Evolutionary conservation across 2,888 invertebrate species (phyloP).

Genomic region (Leptinotarsa juncta): DNA sequence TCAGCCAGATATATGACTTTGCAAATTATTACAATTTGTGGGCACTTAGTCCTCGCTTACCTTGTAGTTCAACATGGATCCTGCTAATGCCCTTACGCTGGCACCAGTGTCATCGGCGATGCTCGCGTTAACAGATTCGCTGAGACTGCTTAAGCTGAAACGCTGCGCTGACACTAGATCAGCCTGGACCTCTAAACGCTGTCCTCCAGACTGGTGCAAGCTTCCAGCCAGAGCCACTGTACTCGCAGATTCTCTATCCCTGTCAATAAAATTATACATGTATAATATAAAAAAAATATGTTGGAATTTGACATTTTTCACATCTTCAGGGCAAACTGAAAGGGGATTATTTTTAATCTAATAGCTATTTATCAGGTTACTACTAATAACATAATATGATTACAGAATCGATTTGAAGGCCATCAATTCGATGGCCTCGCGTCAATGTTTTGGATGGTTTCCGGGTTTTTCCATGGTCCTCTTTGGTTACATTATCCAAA

Average conservation of each 20-base stretch:
- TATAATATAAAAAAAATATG: no score
- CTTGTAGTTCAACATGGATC: conserved; percentile 79
- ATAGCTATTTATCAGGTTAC: no score
- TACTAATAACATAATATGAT: no score
- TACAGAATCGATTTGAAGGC: no score
- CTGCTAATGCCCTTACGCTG: conserved; percentile 81
- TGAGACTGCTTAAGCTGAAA: conserved; percentile 76
- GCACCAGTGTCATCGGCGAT: conserved; percentile 74
- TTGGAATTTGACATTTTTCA: no score
- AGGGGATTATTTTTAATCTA: no score
- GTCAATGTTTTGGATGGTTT: no score
- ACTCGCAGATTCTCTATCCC: conserved; percentile 64
- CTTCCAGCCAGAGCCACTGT: conserved; percentile 73
- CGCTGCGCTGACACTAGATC: conserved; percentile 75
- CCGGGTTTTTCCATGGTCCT: no score
- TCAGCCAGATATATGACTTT: not conserved
- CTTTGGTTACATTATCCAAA: no score
- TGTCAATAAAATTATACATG: conserved; percentile 28
- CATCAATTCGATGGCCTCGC: no score
- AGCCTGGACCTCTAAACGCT: conserved; percentile 77
- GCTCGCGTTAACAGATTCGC: conserved; percentile 75
- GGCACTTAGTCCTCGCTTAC: conserved; percentile 56
- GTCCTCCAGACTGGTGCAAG: conserved; percentile 55
- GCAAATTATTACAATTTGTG: no score
- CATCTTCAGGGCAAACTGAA: no score